phyloP scores from a whole-genome alignment of 2,888 invertebrate species.

The Polymixis flavicincta region DNA sequence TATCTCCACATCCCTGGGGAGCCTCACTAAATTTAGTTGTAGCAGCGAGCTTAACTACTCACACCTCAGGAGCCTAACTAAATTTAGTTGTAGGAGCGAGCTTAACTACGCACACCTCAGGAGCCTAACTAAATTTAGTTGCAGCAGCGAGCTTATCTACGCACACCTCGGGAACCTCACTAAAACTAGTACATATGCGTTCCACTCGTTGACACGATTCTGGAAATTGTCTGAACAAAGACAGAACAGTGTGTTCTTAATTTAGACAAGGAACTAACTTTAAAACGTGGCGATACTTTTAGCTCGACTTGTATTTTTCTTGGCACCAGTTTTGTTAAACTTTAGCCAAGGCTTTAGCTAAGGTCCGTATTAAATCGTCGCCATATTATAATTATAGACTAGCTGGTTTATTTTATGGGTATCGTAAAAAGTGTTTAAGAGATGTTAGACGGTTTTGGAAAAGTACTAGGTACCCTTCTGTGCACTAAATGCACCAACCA shows the following conservation, averaged over 20 bases:
- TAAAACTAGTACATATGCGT: neutral
- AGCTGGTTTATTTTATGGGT: conserved; percentile 29
- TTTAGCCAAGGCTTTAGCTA: conserved; percentile 39
- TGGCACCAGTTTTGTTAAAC: conserved; percentile 48
- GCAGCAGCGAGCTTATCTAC: too few species aligned
- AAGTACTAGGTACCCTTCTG: conserved; percentile 8
- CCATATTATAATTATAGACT: conserved; percentile 8
- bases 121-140: too few species aligned
- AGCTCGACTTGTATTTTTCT: conserved; percentile 34
- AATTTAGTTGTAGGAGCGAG: too few species aligned
- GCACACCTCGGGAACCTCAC: neutral
- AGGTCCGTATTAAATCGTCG: conserved; percentile 29
- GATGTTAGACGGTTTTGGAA: conserved; percentile 15
- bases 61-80: conserved; percentile 11
- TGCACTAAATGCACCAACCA: neutral
- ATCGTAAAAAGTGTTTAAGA: conserved; percentile 35
- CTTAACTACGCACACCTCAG: too few species aligned
- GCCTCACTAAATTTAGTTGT: conserved; percentile 33
- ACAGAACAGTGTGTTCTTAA: conserved; percentile 29
- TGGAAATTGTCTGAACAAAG: conserved; percentile 15
- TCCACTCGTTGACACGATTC: conserved; percentile 8
- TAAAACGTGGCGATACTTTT: conserved; percentile 15
- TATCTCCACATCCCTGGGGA: conserved; percentile 4
- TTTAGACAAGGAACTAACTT: conserved; percentile 23
- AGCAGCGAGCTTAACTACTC: conserved; percentile 16